These are phyloP conservation scores for Sitta europaea DNA, from an alignment of 2,113 vertebrate species.

Conservation along the genomic window DNA sequence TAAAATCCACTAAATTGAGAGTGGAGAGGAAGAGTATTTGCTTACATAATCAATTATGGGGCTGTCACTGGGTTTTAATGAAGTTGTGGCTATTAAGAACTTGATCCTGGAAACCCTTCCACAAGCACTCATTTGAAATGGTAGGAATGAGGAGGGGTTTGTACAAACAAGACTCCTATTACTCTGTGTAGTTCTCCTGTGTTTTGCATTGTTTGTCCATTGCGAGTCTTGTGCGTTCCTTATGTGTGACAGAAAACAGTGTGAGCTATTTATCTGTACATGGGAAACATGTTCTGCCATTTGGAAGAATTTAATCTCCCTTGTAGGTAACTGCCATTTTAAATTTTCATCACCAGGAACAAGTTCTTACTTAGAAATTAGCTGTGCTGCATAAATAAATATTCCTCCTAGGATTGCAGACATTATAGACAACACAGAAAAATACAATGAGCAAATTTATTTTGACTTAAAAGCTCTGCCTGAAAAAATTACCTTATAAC, in stretches of 20 bases:
- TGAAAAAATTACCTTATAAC: constrained; percentile 66
- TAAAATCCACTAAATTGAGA: not conserved
- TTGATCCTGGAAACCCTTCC: constrained; percentile 38
- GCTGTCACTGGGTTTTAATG: constrained; percentile 28
- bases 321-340: constrained; percentile 3
- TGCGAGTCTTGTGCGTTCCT: not conserved
- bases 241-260: not conserved
- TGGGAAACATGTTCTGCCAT: not conserved
- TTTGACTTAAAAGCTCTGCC: constrained; percentile 58
- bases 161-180: not conserved
- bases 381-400: constrained; percentile 5
- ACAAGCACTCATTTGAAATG: not conserved
- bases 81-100: constrained; percentile 38
- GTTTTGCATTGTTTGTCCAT: not conserved
- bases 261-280: not conserved
- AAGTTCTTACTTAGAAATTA: not conserved
- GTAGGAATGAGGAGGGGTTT: not conserved
- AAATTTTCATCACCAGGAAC: not conserved
- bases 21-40: not conserved
- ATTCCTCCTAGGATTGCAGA: not conserved
- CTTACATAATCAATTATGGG: constrained; percentile 31
- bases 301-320: constrained; percentile 1
- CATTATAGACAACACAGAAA: constrained; percentile 18
- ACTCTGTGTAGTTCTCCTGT: not conserved
- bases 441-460: constrained; percentile 50